A percentile compares a stretch with the other conserved stretches of the same genome.
Evolutionary conservation across 2,113 vertebrate species (phyloP).

Genomic region (Hippolais icterina): DNA sequence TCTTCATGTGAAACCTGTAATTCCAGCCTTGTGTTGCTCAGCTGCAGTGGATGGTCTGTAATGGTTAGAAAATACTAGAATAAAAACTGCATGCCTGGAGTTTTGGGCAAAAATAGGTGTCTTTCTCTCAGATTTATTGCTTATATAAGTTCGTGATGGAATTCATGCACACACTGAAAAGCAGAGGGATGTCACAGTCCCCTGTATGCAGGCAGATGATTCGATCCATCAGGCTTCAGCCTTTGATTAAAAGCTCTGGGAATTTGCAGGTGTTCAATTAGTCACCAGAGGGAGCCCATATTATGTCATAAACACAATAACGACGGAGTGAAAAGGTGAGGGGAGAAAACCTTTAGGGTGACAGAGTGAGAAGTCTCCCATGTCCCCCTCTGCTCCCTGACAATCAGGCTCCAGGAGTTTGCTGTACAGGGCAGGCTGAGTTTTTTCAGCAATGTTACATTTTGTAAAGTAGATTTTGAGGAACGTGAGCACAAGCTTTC

Average conservation of each 20-base stretch:
- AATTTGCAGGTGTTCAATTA: constrained; percentile 74
- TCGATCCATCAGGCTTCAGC: background rate
- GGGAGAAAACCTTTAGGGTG: background rate
- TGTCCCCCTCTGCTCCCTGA: background rate
- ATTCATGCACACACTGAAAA: background rate
- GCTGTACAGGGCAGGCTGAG: background rate
- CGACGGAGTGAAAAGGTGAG: background rate
- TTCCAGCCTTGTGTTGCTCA: background rate
- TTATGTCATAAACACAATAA: constrained; percentile 61
- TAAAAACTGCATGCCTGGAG: background rate
- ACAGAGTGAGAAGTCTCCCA: background rate
- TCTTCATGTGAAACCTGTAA: background rate
- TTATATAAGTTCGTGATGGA: background rate
- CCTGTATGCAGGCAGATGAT: background rate
- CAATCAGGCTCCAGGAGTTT: background rate
- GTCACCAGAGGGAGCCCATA: constrained; percentile 78
- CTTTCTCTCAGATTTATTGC: background rate
- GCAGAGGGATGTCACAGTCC: background rate
- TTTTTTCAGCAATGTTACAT: background rate
- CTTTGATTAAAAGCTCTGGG: constrained; percentile 53
- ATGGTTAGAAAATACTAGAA: background rate
- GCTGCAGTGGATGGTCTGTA: background rate
- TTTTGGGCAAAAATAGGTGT: background rate
- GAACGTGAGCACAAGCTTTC: background rate
- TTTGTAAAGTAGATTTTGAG: background rate